Conservation (phyloP, 2,113 vertebrate genomes). For the Polypterus bichir region DNA sequence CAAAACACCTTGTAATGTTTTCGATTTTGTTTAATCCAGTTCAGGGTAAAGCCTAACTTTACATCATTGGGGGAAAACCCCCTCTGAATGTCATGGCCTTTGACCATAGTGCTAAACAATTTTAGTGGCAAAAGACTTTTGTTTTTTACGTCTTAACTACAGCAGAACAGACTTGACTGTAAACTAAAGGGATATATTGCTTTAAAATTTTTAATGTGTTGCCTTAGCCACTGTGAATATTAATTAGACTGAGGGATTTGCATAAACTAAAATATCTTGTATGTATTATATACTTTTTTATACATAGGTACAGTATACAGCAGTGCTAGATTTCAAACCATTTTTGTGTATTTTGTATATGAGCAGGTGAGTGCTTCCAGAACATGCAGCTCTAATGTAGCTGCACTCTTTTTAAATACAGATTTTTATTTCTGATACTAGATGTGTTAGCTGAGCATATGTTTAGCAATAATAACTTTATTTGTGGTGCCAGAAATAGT, state of each 20-base stretch:
- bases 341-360: conserved; percentile 57
- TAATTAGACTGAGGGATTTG: conserved; percentile 20
- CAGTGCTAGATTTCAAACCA: conserved; percentile 40
- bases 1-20: no score
- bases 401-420: conserved; percentile 47
- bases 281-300: conserved; percentile 56
- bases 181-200: no score
- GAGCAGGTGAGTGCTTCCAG: conserved; percentile 48
- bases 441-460: conserved; percentile 19
- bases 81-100: no score
- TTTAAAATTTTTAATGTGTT: no score
- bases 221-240: conserved; percentile 43
- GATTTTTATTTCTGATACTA: conserved; percentile 31
- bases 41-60: no score
- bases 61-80: no score
- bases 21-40: no score
- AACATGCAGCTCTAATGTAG: conserved; percentile 42
- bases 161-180: no score
- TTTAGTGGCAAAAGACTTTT: no score
- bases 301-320: conserved; percentile 33
- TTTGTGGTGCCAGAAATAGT: conserved; percentile 24
- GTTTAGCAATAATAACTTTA: conserved; percentile 36
- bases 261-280: conserved; percentile 49
- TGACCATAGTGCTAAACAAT: no score
- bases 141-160: no score